Evolutionary conservation across 2,797 vertebrate genomes (phyloP), one percentile per base, ranked within the genome.

Genomic region (Falco columbarius): DNA sequence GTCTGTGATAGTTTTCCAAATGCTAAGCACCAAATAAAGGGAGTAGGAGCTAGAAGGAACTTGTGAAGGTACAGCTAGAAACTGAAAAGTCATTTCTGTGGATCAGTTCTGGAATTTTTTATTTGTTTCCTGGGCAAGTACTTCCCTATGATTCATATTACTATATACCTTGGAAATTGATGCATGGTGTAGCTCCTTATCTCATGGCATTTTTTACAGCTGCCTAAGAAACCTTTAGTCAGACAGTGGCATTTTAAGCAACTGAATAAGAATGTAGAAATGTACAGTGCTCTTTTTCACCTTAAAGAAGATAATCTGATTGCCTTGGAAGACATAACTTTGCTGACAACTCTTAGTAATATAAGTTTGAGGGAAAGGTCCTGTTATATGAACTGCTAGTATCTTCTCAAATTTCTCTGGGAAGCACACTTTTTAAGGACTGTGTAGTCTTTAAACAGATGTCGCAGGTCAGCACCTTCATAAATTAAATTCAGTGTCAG

Each of bases 401-500:
- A 54, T 55, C 54, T 82, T 49, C 79, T 94, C 83, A 58, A 2
- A 51, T 89, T 94, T 90, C 79, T 72, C 81, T 76, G 73, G 76
- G 44, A 88, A 89, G 59, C 52, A 77, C 7, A 12, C 40, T 75
- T 91, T 91, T 81, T 47, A 81, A 95, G 62, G 42, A 79, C 74
- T 88, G 49, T 5, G 0, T 82, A 81, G 40, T 46, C 63, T 81
- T 93, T 89, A 91, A 85, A 92, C 56, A 91, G 56, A 80, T 81
- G 63, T 90, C 92, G 63, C 32, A 91, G 89, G 93, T 90, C 93
- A 96, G 67, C 61, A 77, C 87, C 83, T 95, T 72, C 85, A 51
- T 92, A 95, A 94, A 96, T 95, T 94, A 86, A 96, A 94, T 93
- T 96, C 59, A 81, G 24, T 55, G 34, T 76, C 61, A 89, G 61